Evolutionary conservation across 2,797 vertebrate species (phyloP), one percentile per base, ranked within the genome.

Genomic region (Jordanella pulchra): DNA sequence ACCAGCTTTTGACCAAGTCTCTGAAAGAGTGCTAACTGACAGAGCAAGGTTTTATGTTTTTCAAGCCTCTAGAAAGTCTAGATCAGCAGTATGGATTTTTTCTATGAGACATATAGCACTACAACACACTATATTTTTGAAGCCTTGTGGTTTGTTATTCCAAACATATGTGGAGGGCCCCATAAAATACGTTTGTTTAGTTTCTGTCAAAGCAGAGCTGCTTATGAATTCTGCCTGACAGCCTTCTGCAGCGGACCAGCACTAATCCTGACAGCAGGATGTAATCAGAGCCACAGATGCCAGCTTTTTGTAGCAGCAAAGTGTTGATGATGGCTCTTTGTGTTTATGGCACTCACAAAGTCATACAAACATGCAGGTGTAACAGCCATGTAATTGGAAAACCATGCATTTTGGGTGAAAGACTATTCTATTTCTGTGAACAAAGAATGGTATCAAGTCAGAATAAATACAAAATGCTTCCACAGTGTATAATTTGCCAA

Each of bases 251-350:
- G 78, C 63, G 65, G 21, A 75, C 70, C 7, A 45, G 13, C 3
- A 0, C 54, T 72, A 42, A 51, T 45, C 54, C 73, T 67, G 51
- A 79, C 77, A 39, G 71, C 69, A 65, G 80, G 81, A 85, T 75
- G 9, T 84, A 78, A 84, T 88, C 71, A 67, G 65, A 71, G 61
- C 50, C 7, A 25, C 73, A 64, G 73, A 70, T 56, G 72, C 77
- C 35, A 50, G 54, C 55, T 45, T 72, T 45, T 17, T 54, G 51
- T 48, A 79, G 77, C 51, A 45, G 67, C 60, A 56, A 74, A 50
- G 78, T 66, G 75, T 74, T 69, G 77, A 84, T 67, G 80, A 83
- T 63, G 74, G 32, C 28, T 63, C 39, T 14, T 48, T 50, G 61
- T 78, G 76, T 65, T 79, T 27, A 25, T 14, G 3, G 27, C 23